Evolutionary conservation across 2,113 vertebrate genomes (phyloP).

Genomic region (rat (Rattus norvegicus)): GRCr8 NC_086037.1:48921001-48921500

Average conservation of each 20-base stretch:
- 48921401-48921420: not conserved
- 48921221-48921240: not conserved
- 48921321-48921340: not conserved
- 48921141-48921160: not conserved
- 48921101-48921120: not conserved
- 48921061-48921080: not conserved
- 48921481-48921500: not conserved
- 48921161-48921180: not conserved
- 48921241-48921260: not conserved
- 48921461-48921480: not conserved
- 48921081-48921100: not conserved
- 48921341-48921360: not conserved
- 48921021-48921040: not conserved
- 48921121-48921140: not conserved
- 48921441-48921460: not conserved
- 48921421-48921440: not conserved
- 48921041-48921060: not conserved
- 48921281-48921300: not conserved
- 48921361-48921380: not conserved
- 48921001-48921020: not conserved
- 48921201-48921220: not conserved
- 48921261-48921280: constrained; percentile 1
- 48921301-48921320: not conserved
- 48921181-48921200: not conserved
- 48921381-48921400: not conserved